Evolutionary conservation across 2,888 invertebrate species (phyloP), one percentile per base, ranked within the genome.

Genomic region (Pardosa pseudoannulata): DNA sequence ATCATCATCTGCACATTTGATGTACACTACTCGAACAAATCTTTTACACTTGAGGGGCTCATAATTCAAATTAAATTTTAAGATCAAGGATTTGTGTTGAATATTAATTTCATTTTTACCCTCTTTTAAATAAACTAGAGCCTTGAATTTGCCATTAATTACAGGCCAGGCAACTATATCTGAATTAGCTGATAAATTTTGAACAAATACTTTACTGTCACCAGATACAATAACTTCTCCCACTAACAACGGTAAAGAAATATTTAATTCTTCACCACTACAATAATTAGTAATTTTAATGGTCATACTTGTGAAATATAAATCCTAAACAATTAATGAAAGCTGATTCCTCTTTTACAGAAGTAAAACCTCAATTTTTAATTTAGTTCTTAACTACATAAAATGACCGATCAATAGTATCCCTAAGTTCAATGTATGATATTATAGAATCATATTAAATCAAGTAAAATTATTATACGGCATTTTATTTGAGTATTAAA

Each of bases 101-200:
- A 88, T 68, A 16, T 28, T 32, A 23, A 88, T 76, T 39, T 46
- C 70, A 32, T 88, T 88, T 64, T 70, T 64, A 27, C 88, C 88
- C 19, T 11, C n/a, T 23, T 31, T 56, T 28, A 88, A 41, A 1
- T 74, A 70, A 36, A 83, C 68, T 19, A 83, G 64, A 31, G 67
- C 71, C 67, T 88, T 88, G 36, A 88, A 88, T 72, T 62, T 78
- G 5, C 79, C 79, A 41, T 76, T 78, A 1, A 81, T 28, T 23
- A 87, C 87, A 32, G 87, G 83, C 88, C 85, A 85, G 1, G 46
- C 11, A 36, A 98, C 98, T 98, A 98, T 98, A 93, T 95, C 96
- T 0, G 99, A 99, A 93, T 93, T 98, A 79, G 99, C 99, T 91
- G 99, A 99, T 92, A 99, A 99, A 92, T 99, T 99, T 92, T 99